These are phyloP conservation scores for Xiphophorus hellerii DNA, from an alignment of 2,113 vertebrate species.

Conservation along the genomic window DNA sequence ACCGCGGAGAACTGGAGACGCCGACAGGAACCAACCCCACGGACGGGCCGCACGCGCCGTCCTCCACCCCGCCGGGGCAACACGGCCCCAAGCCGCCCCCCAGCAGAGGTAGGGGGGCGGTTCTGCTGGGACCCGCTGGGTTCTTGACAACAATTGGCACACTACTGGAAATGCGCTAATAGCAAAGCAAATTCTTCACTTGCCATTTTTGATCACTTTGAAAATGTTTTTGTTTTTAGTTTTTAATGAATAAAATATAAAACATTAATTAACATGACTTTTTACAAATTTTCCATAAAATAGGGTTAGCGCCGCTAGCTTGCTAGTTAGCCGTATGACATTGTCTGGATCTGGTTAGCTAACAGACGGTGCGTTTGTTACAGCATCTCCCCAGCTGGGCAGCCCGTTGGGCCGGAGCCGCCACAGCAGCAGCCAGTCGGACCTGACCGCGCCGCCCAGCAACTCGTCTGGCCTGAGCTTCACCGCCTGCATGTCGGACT, in stretches of 20 bases:
- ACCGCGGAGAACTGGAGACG: slow-evolving; percentile 92
- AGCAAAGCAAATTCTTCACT: too few relatives aligned
- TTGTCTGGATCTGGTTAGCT: not conserved
- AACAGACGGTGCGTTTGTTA: not conserved
- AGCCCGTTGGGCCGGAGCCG: slow-evolving; percentile 92
- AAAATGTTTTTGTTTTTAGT: too few relatives aligned
- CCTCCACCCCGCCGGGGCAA: slow-evolving; percentile 79
- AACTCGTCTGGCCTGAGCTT: slow-evolving; percentile 97
- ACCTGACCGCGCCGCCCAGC: slow-evolving; percentile 87
- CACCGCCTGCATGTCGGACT: slow-evolving; percentile 98
- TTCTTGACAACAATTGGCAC: too few relatives aligned
- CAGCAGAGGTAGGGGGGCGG: slow-evolving; percentile 84
- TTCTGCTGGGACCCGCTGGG: not conserved
- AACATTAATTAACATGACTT: too few relatives aligned
- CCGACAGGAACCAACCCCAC: slow-evolving; percentile 78
- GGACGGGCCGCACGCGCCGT: slow-evolving; percentile 77
- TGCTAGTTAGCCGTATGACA: too few relatives aligned
- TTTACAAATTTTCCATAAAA: too few relatives aligned
- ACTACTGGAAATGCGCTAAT: too few relatives aligned
- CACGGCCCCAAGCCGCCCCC: slow-evolving; percentile 79
- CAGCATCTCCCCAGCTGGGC: slow-evolving; percentile 87
- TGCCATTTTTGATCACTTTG: too few relatives aligned
- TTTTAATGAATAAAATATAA: too few relatives aligned
- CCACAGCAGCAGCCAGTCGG: slow-evolving; percentile 97
- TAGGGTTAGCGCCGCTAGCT: too few relatives aligned